Conservation (phyloP, 1,140 invertebrate genomes). For the Macrobrachium rosenbergii region DNA sequence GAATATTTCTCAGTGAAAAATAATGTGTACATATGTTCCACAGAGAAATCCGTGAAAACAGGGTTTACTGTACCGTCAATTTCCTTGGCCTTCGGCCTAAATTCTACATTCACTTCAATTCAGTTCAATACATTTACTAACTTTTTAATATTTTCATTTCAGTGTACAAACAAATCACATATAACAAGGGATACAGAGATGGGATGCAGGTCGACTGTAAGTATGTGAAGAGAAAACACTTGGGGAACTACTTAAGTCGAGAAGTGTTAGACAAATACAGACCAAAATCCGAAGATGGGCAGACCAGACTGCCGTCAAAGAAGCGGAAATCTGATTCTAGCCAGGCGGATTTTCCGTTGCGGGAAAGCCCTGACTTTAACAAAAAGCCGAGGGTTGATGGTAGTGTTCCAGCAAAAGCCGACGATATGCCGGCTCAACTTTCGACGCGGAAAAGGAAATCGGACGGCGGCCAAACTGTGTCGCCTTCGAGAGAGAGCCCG, state of each 20-base stretch:
- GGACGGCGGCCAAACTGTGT: neutral
- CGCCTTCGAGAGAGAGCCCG: conserved; percentile 39
- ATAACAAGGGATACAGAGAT: conserved; percentile 86
- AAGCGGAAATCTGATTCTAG: conserved; percentile 47
- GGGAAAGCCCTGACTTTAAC: conserved; percentile 39
- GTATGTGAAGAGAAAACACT: conserved; percentile 73
- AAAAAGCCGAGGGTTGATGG: conserved; percentile 49
- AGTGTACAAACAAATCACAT: conserved; percentile 78
- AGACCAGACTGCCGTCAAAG: conserved; percentile 34
- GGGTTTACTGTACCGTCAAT: too few species aligned
- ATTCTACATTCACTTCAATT: too few species aligned
- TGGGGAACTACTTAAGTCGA: conserved; percentile 67
- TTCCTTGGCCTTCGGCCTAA: too few species aligned
- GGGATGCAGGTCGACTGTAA: conserved; percentile 90
- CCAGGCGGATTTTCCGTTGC: conserved; percentile 25
- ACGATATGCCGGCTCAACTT: neutral
- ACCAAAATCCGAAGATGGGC: conserved; percentile 37
- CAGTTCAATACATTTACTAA: conserved; percentile 2
- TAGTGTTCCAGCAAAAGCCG: conserved; percentile 4
- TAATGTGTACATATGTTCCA: too few species aligned
- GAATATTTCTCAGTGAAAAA: too few species aligned
- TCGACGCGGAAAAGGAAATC: conserved; percentile 20
- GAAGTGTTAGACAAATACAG: conserved; percentile 62
- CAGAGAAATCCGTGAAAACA: too few species aligned
- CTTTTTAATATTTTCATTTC: conserved; percentile 66